Percentiles rank a stretch among this genome's conserved stretches.
These are phyloP conservation scores for Argynnis bischoffii DNA, from an alignment of 2,888 invertebrate species.

Conservation along the genomic window DNA sequence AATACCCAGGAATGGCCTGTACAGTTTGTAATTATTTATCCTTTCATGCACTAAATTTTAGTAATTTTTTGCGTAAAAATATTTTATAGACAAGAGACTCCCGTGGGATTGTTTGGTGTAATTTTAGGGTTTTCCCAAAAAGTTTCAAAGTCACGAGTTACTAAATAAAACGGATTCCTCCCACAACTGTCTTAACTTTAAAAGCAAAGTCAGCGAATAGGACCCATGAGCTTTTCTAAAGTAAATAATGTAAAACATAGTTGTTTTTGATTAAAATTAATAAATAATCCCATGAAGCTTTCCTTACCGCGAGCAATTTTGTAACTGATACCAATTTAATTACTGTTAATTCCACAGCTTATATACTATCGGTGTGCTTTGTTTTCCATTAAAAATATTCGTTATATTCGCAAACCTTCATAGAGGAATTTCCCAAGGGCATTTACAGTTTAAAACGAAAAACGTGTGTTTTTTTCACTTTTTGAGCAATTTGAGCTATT, in stretches of 20 bases:
- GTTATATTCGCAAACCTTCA: not conserved
- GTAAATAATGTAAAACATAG: not conserved
- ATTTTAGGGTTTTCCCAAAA: too few relatives aligned
- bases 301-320: conserved; percentile 14
- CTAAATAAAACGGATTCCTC: too few relatives aligned
- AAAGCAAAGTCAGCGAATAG: too few relatives aligned
- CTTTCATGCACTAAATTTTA: too few relatives aligned
- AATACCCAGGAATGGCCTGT: too few relatives aligned
- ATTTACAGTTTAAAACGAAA: conserved; percentile 2
- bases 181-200: too few relatives aligned
- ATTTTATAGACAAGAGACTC: too few relatives aligned
- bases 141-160: too few relatives aligned
- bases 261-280: conserved; percentile 10
- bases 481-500: too few relatives aligned
- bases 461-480: not conserved
- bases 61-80: too few relatives aligned
- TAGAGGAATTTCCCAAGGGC: conserved; percentile 14
- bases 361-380: conserved; percentile 11
- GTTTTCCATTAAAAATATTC: conserved; percentile 18
- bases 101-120: too few relatives aligned
- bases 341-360: conserved; percentile 10
- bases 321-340: conserved; percentile 18
- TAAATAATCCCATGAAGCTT: conserved; percentile 9
- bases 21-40: too few relatives aligned
- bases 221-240: not conserved